These are phyloP conservation scores for Butorides virescens DNA, from an alignment of 2,113 vertebrate species.

Conservation along the genomic window DNA sequence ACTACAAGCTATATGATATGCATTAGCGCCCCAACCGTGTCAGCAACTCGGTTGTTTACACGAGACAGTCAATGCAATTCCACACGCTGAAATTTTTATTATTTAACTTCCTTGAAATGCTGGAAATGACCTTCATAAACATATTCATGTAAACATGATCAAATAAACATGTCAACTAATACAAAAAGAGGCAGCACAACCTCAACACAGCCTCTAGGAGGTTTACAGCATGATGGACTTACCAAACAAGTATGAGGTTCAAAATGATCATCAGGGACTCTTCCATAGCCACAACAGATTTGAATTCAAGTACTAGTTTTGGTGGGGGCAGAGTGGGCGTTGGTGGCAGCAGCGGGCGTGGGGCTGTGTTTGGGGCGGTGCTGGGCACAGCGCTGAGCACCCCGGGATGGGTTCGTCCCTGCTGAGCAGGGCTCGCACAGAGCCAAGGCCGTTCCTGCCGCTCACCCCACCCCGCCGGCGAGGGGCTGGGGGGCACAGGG, in stretches of 20 bases:
- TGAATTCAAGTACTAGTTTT: not conserved
- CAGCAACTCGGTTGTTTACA: not conserved
- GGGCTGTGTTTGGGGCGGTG: not conserved
- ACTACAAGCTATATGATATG: fast-evolving
- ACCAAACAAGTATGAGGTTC: not conserved
- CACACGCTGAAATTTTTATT: not conserved
- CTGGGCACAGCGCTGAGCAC: not conserved
- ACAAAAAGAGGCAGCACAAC: not conserved
- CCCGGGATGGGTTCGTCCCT: no score
- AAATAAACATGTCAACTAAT: not conserved
- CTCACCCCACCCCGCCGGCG: not conserved
- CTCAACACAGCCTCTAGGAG: not conserved
- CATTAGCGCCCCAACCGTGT: not conserved
- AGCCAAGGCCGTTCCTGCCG: not conserved
- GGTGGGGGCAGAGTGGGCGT: not conserved
- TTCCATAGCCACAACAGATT: not conserved
- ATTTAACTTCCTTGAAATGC: not conserved
- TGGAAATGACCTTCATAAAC: not conserved
- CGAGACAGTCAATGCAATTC: not conserved
- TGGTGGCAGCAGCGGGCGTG: no score
- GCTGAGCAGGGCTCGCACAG: not conserved
- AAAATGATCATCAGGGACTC: not conserved
- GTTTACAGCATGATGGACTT: not conserved
- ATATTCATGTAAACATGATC: not conserved
- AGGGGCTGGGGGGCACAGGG: not conserved